Evolutionary conservation across 2,113 vertebrate genomes (phyloP), one percentile per base, ranked within the genome.

Genomic region (Agelaius tricolor): DNA sequence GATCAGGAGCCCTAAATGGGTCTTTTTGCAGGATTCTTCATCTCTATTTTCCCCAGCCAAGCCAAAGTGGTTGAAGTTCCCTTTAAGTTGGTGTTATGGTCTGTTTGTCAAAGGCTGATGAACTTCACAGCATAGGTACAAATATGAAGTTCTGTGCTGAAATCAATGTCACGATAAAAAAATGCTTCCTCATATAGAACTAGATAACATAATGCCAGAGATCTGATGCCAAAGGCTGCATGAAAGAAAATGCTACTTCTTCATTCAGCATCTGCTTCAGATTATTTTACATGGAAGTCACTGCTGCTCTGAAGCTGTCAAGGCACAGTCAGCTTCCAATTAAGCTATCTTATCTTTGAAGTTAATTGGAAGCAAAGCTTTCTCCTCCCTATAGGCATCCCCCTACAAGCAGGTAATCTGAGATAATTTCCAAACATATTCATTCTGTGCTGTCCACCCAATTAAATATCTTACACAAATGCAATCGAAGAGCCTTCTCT

Each of bases 281-380:
- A 96, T 96, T 95, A 95, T 94, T 94, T 87, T 76, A 73, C 82
- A 96, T 66, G 93, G 94, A 94, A 96, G 84, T 37, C 76, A 87
- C 87, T 96, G 94, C 95, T 94, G 84, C 66, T 95, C 52, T 7
- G 35, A 86, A 94, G 76, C 80, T 94, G 93, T 89, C 90, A 93
- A 94, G 93, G 73, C 92, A 94, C n/a, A 93, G 85, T 67, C 65
- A 93, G 79, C 37, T 88, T 96, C 83, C 92, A 94, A 63, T 95
- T 97, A 96, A 96, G 79, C 75, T 75, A 84, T 82, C 59, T 85
- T 77, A 95, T 88, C 76, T 92, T 72, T 78, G 68, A 94, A 96
- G 79, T 6, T 81, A 66, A 93, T 19, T 87, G 61, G 82, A 95
- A 95, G 80, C 66, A 90, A 69, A 93, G 31, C 66, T 87, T 88